Base-by-base conservation (phyloP, 2,113 vertebrate genomes). In the Cisticola juncidis region DNA sequence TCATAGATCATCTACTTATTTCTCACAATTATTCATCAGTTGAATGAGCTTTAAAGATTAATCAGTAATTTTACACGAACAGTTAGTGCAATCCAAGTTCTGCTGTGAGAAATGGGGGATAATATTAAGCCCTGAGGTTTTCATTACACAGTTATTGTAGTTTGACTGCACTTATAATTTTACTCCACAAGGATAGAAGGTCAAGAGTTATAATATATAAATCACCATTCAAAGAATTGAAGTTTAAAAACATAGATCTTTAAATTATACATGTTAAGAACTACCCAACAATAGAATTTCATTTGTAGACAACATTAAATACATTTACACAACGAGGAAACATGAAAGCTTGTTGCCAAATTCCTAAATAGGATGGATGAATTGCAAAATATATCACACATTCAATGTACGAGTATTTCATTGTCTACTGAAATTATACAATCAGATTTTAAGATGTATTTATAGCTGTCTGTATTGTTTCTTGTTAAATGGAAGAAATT, bases 21-120 rank as follows among this genome's bases (percentile, higher is more conserved):
- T 96, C 56, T 70, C 62, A 57, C 47, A 86, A 65, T 69, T 96
- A 74, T 82, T 96, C 73, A 90, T 90, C 54, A 54, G 71, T 5
- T 82, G 80, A 86, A 73, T 29, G 18, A 72, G 15, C 25, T 57
- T 81, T 71, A 71, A 84, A 77, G 71, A 94, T 72, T 64, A 88
- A 85, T 51, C 35, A 47, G 45, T 81, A 56, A 91, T 87, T 70
- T 94, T 92, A 31, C 65, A 53, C 20, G n/a, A 92, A 65, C 54
- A 81, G 12, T 57, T 86, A 45, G 50, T 79, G 22, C 38, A 73
- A 66, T 66, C 29, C 51, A 68, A 24, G 13, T 73, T 96, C 70
- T 86, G 26, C 40, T 88, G 26, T 81, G 47, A 86, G 51, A 88
- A 94, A 82, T 47, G 9, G 33, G 26, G 22, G 9, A 11, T 81